Conservation (phyloP, 2,113 vertebrate species). For the Pachypanchax playfairii region DNA sequence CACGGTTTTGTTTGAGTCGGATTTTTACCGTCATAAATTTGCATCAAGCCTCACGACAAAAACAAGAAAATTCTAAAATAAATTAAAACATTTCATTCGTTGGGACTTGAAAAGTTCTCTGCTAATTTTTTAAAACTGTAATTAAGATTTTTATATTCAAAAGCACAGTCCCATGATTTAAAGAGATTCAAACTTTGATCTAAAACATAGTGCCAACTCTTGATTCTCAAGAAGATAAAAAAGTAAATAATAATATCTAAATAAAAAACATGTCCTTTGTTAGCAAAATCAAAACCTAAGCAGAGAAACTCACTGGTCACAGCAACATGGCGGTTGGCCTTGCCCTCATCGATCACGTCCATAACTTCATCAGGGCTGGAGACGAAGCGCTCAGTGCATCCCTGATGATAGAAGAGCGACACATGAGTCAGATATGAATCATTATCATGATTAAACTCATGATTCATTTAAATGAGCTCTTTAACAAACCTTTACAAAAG, state of each 20-base stretch:
- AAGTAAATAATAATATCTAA: too few relatives aligned
- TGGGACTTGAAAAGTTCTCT: slow-evolving; percentile 1
- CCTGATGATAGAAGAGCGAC: slow-evolving; percentile 64
- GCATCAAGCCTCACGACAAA: slow-evolving; percentile 18
- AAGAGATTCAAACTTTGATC: too few relatives aligned
- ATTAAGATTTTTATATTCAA: too few relatives aligned
- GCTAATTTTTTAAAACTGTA: too few relatives aligned
- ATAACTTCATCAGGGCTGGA: slow-evolving; percentile 92
- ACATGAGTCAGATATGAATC: slow-evolving; percentile 1
- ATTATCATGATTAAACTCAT: neutral
- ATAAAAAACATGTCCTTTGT: too few relatives aligned
- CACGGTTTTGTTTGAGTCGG: neutral
- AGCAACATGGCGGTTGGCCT: slow-evolving; percentile 89
- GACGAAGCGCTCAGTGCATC: slow-evolving; percentile 91
- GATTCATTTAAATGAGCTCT: neutral
- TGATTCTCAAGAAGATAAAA: neutral
- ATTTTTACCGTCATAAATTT: slow-evolving; percentile 24
- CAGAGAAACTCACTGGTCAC: slow-evolving; percentile 86
- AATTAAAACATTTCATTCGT: neutral
- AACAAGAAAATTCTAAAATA: neutral
- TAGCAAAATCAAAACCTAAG: neutral
- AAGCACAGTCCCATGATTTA: too few relatives aligned
- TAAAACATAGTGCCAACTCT: too few relatives aligned
- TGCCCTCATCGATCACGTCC: slow-evolving; percentile 90
- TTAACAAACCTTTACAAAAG: slow-evolving; percentile 86